Base-by-base conservation (phyloP, 1,140 invertebrate genomes). In the Plodia interpunctella region DNA sequence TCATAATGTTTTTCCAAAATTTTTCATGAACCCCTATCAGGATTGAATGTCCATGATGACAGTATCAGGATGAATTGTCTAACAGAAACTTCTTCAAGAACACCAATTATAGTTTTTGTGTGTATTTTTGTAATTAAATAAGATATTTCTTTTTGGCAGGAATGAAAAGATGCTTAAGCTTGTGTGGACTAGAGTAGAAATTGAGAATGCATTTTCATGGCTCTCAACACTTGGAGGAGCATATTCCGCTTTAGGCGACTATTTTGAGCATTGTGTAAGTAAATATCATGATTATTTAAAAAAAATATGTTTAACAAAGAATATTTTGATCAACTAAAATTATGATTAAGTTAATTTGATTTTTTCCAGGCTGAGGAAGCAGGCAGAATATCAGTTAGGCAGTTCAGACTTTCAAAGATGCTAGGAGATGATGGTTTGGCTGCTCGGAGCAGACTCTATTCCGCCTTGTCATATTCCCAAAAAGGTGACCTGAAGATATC, bases 171-270 rank as follows among this genome's bases (percentile, higher is more conserved):
- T 86, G 70, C 11, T 81, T 61, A 59, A 90, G 91, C 69, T 87
- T 87, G 19, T 88, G 90, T 87, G 94, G 96, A 87, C 90, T 13
- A 80, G 91, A 66, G 91, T 94, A 66, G 94, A 97, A 88, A 89
- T 97, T 65, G 96, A 97, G 77, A 92, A 96, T 90, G 91, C 95
- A 8, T 94, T 98, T 92, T 97, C 96, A 3, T 98, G 97, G 97
- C 90, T 99, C 2, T 98, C 97, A n/a, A 99, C 98, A 0, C 90
- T 99, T 11, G 98, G 98, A 53, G 97, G 97, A 49, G 98, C 96
- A 5, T 98, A 96, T 90, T 98, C 97, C 18, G 94, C 97, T 8
- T 90, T 98, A 52, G 98, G 98, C 15, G 97, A 98, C 78, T 92
- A 95, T 66, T 95, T 94, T 88, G 74, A 89, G 55, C 86, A 94